Conservation (phyloP, 2,888 invertebrate species). For the Siphlonurus alternatus region DNA sequence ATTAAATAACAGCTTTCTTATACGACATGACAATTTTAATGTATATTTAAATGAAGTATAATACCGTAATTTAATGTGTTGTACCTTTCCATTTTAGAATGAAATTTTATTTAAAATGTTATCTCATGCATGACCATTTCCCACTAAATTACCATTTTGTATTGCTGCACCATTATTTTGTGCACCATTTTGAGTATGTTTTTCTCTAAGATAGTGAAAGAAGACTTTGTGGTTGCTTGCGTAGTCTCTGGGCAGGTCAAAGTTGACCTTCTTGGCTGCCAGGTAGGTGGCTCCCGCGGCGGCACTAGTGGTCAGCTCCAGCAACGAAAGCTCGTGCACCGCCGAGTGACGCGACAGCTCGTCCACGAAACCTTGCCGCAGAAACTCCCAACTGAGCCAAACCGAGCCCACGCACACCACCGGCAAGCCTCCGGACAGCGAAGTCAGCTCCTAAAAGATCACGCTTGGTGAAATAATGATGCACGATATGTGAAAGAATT, state of each 20-base stretch:
- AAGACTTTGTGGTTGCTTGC: slow-evolving; percentile 39
- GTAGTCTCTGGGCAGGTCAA: slow-evolving; percentile 50
- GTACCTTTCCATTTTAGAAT: too few species aligned
- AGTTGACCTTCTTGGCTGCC: slow-evolving; percentile 52
- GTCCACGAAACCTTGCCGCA: slow-evolving; percentile 50
- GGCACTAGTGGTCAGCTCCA: slow-evolving; percentile 53
- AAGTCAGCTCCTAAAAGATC: slow-evolving; percentile 29
- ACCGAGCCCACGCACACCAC: slow-evolving; percentile 90
- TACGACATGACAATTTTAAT: too few species aligned
- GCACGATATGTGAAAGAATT: too few species aligned
- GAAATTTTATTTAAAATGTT: background rate
- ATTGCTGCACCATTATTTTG: background rate
- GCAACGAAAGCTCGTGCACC: slow-evolving; percentile 39
- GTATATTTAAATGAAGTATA: too few species aligned
- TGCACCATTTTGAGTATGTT: background rate
- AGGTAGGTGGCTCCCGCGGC: slow-evolving; percentile 78
- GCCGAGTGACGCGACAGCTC: slow-evolving; percentile 26
- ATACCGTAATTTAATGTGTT: too few species aligned
- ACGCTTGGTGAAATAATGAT: too few species aligned
- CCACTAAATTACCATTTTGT: background rate
- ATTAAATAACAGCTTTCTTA: too few species aligned
- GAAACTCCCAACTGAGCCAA: slow-evolving; percentile 78
- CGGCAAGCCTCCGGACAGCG: slow-evolving; percentile 40
- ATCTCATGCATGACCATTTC: background rate
- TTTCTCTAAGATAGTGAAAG: slow-evolving; percentile 12